Evolutionary conservation across 2,797 vertebrate species (phyloP), one percentile per base, ranked within the genome.

Genomic region (Sylvilagus floridanus): DNA sequence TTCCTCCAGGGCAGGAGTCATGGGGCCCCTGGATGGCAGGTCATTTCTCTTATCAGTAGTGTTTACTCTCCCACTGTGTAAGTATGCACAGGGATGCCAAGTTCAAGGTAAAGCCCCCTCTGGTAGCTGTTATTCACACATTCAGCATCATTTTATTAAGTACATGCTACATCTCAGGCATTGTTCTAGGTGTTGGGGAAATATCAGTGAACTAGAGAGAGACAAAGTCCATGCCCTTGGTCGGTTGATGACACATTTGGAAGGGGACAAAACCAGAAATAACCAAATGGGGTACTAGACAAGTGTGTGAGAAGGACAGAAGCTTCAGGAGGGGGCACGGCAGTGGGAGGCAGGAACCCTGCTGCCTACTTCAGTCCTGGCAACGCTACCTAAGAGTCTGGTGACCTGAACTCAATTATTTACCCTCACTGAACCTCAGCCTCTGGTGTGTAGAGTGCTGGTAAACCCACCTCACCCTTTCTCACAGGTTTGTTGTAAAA

Each of bases 401-500:
- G 32, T 37, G 66, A 73, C 28, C 76, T 84, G 32, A 63, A 13
- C 50, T 28, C 37, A 87, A 35, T 89, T 75, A 85, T 60, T 82
- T 66, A 47, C 91, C 47, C 85, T 78, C 57, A 65, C 62, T 63
- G 69, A 91, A 79, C 28, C 50, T 93, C 52, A n/a, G 57, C 11
- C 84, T 84, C 73, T 93, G 63, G 13, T 83, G 95, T 93, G 30
- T 75, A 78, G 78, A 90, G 89, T 13, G 77, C 50, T 14, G 26
- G 81, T 95, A 82, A 77, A 71, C 57, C 76, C 79, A 71, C 76
- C 71, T 88, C 14, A 0, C 65, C 37, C 95, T 76, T 84, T 84
- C 89, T 68, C 63, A 73, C 30, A 62, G 79, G 42, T 89, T 76
- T 89, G 76, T 84, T 94, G 37, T 93, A 91, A 95, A 96, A 94